Evolutionary conservation across 2,888 invertebrate genomes (phyloP).

Genomic region (Dusona sp.): DNA sequence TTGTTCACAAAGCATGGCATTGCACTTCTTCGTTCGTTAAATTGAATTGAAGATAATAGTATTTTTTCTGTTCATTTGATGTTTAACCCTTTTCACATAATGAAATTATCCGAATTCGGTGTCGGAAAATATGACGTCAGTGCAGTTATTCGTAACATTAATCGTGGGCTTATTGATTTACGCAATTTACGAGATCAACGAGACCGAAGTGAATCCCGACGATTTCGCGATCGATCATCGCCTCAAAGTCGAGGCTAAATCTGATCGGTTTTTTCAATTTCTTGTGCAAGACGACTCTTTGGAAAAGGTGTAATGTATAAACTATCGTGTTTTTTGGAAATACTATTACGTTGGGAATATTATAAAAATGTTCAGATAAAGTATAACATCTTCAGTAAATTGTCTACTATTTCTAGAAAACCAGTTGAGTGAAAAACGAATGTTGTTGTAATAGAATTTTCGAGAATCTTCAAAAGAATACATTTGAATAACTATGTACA

Average conservation of each 20-base stretch:
- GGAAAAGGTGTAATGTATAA: constrained; percentile 73
- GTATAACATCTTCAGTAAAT: neutral
- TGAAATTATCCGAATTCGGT: constrained; percentile 7
- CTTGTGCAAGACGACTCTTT: constrained; percentile 71
- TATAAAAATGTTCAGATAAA: neutral
- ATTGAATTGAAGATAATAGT: neutral
- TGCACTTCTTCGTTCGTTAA: neutral
- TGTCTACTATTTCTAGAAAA: neutral
- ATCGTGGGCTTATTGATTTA: constrained; percentile 36
- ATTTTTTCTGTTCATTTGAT: neutral
- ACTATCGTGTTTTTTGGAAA: neutral
- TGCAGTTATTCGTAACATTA: constrained; percentile 47
- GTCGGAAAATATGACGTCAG: constrained; percentile 36
- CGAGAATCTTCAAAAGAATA: too few relatives aligned
- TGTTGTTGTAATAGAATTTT: too few relatives aligned
- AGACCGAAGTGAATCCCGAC: constrained; percentile 72
- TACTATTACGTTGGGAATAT: neutral
- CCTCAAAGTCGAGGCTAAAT: constrained; percentile 70
- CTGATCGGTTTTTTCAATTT: constrained; percentile 72
- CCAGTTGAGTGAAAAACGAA: too few relatives aligned
- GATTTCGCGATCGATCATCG: constrained; percentile 72
- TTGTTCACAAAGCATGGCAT: neutral
- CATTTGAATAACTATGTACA: too few relatives aligned
- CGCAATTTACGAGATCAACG: constrained; percentile 66
- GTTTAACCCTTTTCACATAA: constrained; percentile 24